Evolutionary conservation across 2,113 vertebrate genomes (phyloP), one percentile per base, ranked within the genome.

Genomic region (Sander lucioperca): DNA sequence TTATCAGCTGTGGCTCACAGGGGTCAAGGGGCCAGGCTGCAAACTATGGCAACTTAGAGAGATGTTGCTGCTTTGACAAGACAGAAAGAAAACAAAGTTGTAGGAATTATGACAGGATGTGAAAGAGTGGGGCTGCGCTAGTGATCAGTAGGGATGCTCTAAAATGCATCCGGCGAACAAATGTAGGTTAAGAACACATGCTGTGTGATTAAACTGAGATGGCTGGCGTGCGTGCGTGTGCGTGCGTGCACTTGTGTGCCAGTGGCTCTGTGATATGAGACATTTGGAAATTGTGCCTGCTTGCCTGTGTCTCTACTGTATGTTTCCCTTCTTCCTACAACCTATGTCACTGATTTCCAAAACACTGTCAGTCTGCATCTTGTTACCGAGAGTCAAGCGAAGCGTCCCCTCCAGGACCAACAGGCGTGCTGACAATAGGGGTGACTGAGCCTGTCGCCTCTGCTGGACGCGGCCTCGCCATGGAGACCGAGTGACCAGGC

Each of bases 1-100:
- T 87, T 82, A 90, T 91, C 83, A 89, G 77, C 80, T 90, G 81
- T 77, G 77, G 68, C 63, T 76, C 85, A 85, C 83, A 74, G 80
- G 75, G 85, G 82, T 84, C 83, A 86, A 62, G 8, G 43, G 75
- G 74, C 67, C 59, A 27, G 56, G 43, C 57, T 64, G 74, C 54
- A 77, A 79, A 77, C 58, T 64, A 48, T 9, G 14, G 67, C 59
- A 33, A 74, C 15, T 67, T 45, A 47, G 58, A 67, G 61, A 67
- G 72, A 79, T 39, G 79, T 45, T 59, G 67, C 67, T 72, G 67
- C 65, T 85, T 51, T 27, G 67, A 75, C 43, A 39, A 63, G 36
- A 43, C 59, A 56, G 21, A 58, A 48, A 63, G 48, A 6, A 30
- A 16, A 69, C 21, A 33, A 58, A n/a, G 45, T 6, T 48, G 57